Evolutionary conservation across 2,797 vertebrate genomes (phyloP), one percentile per base, ranked within the genome.

Genomic region (Pangasius larnaudii): DNA sequence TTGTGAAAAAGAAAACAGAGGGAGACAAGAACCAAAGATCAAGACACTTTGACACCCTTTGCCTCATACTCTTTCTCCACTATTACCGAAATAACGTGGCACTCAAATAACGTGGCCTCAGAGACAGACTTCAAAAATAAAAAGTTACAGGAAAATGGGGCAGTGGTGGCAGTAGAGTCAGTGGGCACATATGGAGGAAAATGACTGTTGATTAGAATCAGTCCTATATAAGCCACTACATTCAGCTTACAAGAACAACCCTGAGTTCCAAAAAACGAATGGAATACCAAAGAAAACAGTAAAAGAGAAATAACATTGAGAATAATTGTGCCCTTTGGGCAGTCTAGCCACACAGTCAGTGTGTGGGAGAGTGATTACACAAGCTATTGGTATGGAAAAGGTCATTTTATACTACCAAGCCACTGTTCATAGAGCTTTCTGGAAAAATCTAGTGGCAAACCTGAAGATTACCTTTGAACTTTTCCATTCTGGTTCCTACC

Each of bases 201-300:
- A 77, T 59, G 72, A 85, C 77, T 89, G 90, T 91, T 94, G 92
- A 93, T 94, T 94, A 90, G 91, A 93, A 94, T 90, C 92, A 93
- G 93, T 91, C 83, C 85, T 74, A 36, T 77, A 88, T 77, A 87
- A 85, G 77, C 81, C 91, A 81, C 79, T 90, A 88, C 90, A 92
- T 92, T 88, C 87, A 88, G 67, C 93, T 93, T 92, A 91, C 89
- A 92, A 92, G 89, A 88, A 77, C 81, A 88, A 84, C 63, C 78
- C 90, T 87, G 87, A 91, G 88, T 82, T 88, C 49, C 63, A 79
- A 88, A 91, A 65, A 77, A 49, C 39, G 65, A 86, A 85, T 42
- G 42, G 72, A 87, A 87, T 51, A 84, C 84, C 85, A 90, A 87
- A 69, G 85, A 85, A 86, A 88, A 80, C 85, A 67, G 78, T 85